Evolutionary conservation across 1,140 invertebrate species (phyloP).

Genomic region (Bilobella aurantiaca): DNA sequence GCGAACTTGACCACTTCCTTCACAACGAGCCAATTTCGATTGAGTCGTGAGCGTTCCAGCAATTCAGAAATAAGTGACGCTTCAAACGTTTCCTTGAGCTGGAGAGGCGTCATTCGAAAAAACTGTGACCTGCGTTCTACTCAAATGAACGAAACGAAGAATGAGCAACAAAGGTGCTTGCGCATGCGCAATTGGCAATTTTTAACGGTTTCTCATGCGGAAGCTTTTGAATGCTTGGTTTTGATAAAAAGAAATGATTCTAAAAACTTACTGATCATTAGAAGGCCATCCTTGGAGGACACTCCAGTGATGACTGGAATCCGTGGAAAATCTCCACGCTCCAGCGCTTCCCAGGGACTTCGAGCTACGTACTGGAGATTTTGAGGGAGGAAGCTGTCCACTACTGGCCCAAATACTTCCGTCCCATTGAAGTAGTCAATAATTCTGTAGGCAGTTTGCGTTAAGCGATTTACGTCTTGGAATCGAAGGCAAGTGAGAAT

Average conservation of each 20-base stretch:
- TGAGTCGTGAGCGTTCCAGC: conserved; percentile 28
- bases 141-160: not conserved
- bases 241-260: no score
- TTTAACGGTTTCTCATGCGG: not conserved
- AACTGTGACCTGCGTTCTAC: conserved; percentile 29
- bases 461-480: conserved; percentile 29
- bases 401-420: conserved; percentile 33
- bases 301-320: conserved; percentile 35
- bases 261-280: conserved; percentile 34
- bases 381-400: conserved; percentile 32
- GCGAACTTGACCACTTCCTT: conserved; percentile 36
- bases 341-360: conserved; percentile 31
- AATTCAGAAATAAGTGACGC: conserved; percentile 29
- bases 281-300: conserved; percentile 32
- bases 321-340: conserved; percentile 33
- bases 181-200: not conserved
- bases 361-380: conserved; percentile 30
- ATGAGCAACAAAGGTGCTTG: not conserved
- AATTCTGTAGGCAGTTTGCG: conserved; percentile 31
- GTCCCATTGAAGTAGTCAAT: conserved; percentile 33
- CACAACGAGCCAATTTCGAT: conserved; percentile 28
- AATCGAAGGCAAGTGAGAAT: conserved; percentile 30
- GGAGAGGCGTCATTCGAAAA: conserved; percentile 27
- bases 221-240: no score
- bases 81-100: conserved; percentile 33